Percentiles rank a stretch among this genome's conserved stretches.
Conservation (phyloP, 2,797 vertebrate species). For the Trachurus trachurus region DNA sequence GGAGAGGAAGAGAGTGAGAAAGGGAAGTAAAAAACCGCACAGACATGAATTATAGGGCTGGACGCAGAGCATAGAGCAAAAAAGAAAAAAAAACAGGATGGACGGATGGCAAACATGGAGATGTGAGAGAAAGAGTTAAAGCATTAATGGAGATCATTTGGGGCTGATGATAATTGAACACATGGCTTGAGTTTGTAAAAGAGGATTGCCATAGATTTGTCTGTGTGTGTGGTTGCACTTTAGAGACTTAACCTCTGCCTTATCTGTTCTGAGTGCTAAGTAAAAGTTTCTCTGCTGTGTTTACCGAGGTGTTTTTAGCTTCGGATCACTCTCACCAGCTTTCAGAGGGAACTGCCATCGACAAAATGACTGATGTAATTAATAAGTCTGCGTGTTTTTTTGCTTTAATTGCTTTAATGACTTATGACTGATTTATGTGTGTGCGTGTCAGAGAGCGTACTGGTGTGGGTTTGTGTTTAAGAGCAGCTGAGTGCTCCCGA, state of each 20-base stretch:
- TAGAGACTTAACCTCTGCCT: slow-evolving; percentile 52
- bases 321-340: slow-evolving; percentile 37
- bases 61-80: slow-evolving; percentile 66
- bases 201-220: slow-evolving; percentile 51
- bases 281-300: slow-evolving; percentile 65
- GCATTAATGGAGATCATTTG: slow-evolving; percentile 82
- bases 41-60: slow-evolving; percentile 79
- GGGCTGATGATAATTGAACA: slow-evolving; percentile 83
- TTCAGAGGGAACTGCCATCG: slow-evolving; percentile 56
- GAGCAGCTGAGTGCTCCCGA: slow-evolving; percentile 82
- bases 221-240: slow-evolving; percentile 25
- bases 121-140: slow-evolving; percentile 82
- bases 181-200: slow-evolving; percentile 76
- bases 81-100: slow-evolving; percentile 61
- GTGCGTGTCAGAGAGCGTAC: slow-evolving; percentile 41
- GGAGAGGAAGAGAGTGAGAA: slow-evolving; percentile 68
- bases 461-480: slow-evolving; percentile 69
- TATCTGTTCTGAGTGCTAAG: slow-evolving; percentile 63
- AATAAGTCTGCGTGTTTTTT: slow-evolving; percentile 62
- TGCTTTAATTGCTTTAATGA: slow-evolving; percentile 62
- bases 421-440: slow-evolving; percentile 73
- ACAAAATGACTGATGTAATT: slow-evolving; percentile 78
- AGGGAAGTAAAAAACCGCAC: slow-evolving; percentile 79
- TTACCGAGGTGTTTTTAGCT: slow-evolving; percentile 42
- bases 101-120: slow-evolving; percentile 68